These are phyloP conservation scores for Aphidius gifuensis DNA, from an alignment of 1,140 invertebrate genomes.

Conservation along the genomic window DNA sequence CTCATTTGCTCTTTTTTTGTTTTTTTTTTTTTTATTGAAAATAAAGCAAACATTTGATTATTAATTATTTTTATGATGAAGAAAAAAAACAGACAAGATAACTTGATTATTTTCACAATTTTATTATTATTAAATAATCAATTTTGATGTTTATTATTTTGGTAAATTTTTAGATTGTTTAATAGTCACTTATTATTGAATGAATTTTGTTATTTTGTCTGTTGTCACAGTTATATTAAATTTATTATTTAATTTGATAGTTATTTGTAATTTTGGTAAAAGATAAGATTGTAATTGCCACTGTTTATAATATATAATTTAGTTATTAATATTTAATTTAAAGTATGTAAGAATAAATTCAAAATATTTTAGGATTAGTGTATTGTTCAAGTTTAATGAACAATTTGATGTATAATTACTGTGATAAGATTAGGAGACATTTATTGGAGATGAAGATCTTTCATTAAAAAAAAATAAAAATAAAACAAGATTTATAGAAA, in stretches of 20 bases:
- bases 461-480: slow-evolving; percentile 11
- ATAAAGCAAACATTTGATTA: neutral
- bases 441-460: slow-evolving; percentile 18
- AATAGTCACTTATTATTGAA: no score
- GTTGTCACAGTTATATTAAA: no score
- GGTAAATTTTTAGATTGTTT: no score
- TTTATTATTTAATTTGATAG: no score
- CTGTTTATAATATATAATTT: slow-evolving; percentile 24
- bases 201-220: no score
- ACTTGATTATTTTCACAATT: no score
- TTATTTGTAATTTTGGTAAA: no score
- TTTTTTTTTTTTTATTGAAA: neutral
- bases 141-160: no score
- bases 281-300: slow-evolving; percentile 13
- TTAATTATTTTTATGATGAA: slow-evolving; percentile 6
- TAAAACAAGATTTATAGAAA: slow-evolving; percentile 13
- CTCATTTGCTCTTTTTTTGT: neutral
- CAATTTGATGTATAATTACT: slow-evolving; percentile 36
- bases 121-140: no score
- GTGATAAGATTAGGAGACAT: slow-evolving; percentile 38
- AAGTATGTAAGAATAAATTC: slow-evolving; percentile 49
- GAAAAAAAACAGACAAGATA: no score
- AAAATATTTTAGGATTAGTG: slow-evolving; percentile 33
- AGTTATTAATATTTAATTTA: slow-evolving; percentile 33
- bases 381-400: slow-evolving; percentile 34